Conservation (phyloP, 1,140 invertebrate species). For the Psilanteris sp. region DNA sequence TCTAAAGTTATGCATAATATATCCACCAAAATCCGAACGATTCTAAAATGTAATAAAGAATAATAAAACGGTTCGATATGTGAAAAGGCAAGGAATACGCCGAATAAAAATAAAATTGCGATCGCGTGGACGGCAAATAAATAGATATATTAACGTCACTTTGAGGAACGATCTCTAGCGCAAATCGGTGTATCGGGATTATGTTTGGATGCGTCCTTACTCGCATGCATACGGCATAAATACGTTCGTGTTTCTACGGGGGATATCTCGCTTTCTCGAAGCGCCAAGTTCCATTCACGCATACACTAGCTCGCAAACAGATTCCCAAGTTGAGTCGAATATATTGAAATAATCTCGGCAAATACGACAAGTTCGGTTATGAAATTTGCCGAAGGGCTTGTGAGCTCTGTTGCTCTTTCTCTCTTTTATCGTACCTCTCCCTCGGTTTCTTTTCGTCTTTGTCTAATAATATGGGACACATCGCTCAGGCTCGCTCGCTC, state of each 20-base stretch:
- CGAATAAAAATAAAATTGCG: constrained; percentile 53
- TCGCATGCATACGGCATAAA: constrained; percentile 58
- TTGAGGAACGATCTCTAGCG: constrained; percentile 53
- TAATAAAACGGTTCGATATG: constrained; percentile 35
- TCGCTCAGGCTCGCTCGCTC: constrained; percentile 35
- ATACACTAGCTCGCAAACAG: constrained; percentile 80
- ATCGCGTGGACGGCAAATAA: constrained; percentile 51
- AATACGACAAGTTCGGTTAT: constrained; percentile 81
- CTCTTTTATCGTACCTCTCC: constrained; percentile 61
- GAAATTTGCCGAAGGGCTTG: constrained; percentile 81
- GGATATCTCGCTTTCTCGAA: constrained; percentile 62
- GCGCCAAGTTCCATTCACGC: constrained; percentile 80
- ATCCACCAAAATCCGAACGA: constrained; percentile 27
- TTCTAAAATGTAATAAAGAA: constrained; percentile 35
- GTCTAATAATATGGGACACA: constrained; percentile 15
- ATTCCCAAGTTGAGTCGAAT: constrained; percentile 80
- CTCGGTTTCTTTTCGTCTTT: constrained; percentile 62
- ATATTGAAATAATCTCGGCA: constrained; percentile 81
- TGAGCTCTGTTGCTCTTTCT: constrained; percentile 72
- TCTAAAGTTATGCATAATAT: too few species aligned
- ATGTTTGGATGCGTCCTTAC: constrained; percentile 63
- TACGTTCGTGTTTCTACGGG: constrained; percentile 57
- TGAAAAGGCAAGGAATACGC: not conserved
- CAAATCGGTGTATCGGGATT: constrained; percentile 64
- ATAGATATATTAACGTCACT: constrained; percentile 62